phyloP scores from a whole-genome alignment of 1,140 invertebrate species.

The Phocides pigmalion region DNA sequence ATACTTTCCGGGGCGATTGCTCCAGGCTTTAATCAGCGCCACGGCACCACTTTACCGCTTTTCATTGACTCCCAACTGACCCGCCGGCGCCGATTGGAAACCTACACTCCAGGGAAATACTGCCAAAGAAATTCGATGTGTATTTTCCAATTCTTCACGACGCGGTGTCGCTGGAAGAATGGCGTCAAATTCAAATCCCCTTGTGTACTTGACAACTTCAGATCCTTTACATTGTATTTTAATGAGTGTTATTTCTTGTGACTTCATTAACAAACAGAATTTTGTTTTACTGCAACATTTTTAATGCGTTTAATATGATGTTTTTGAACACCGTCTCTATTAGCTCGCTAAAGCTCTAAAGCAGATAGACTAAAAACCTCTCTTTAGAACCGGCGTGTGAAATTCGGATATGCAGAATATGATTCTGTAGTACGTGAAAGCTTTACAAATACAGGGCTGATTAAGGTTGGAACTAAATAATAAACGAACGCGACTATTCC shows the following conservation, averaged over 20 bases:
- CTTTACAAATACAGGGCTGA: constrained; percentile 35
- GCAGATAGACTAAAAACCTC: constrained; percentile 5
- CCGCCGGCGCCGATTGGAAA: constrained; percentile 76
- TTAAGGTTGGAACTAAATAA: constrained; percentile 51
- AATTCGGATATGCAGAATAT: constrained; percentile 22
- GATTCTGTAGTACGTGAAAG: constrained; percentile 29
- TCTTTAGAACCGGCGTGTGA: constrained; percentile 2
- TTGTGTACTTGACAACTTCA: constrained; percentile 18
- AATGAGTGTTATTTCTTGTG: not conserved
- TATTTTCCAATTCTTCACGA: constrained; percentile 51
- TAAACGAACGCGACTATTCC: constrained; percentile 58
- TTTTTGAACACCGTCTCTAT: not conserved
- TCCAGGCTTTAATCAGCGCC: constrained; percentile 81
- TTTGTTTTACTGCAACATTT: not conserved
- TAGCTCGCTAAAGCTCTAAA: not conserved
- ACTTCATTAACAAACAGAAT: not conserved
- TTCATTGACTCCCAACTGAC: constrained; percentile 80
- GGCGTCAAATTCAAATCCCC: constrained; percentile 18
- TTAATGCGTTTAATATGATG: not conserved
- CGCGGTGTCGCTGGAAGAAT: not conserved
- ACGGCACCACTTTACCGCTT: constrained; percentile 80
- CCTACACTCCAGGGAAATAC: constrained; percentile 71
- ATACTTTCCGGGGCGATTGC: constrained; percentile 82
- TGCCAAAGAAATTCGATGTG: constrained; percentile 68
- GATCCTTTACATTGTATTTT: not conserved